phyloP scores from a whole-genome alignment of 2,797 vertebrate genomes.

The Acridotheres tristis region DNA sequence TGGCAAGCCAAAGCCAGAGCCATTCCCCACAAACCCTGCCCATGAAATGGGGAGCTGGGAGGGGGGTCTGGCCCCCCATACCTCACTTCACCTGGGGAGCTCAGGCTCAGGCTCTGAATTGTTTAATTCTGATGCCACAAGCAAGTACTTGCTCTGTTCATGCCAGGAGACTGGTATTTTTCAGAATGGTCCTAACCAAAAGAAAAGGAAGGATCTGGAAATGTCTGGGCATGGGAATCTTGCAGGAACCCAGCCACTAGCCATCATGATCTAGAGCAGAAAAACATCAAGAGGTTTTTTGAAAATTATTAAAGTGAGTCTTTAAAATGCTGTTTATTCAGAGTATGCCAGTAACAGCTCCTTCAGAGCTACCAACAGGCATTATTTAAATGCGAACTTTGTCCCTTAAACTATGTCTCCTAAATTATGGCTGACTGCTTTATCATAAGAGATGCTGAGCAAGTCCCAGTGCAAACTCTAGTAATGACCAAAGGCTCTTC shows the following conservation, averaged over 20 bases:
- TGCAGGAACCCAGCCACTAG: background rate
- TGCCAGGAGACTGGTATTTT: background rate
- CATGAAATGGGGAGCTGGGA: background rate
- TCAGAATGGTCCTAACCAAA: background rate
- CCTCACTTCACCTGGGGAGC: background rate
- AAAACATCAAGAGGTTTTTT: background rate
- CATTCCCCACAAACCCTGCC: background rate
- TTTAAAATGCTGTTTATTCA: background rate
- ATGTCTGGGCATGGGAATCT: background rate
- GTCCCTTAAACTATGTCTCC: background rate
- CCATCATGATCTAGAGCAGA: background rate
- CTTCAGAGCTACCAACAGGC: background rate
- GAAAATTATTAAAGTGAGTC: background rate
- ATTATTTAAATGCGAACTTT: background rate
- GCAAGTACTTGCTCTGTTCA: background rate
- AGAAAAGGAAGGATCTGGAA: background rate
- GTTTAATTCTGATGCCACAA: background rate
- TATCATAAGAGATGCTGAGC: background rate
- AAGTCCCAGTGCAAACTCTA: background rate
- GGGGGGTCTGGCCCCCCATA: accelerated
- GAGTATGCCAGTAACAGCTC: background rate
- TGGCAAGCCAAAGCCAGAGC: background rate
- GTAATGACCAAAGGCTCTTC: background rate
- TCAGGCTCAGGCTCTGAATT: background rate
- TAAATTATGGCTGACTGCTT: background rate